phyloP scores from a whole-genome alignment of 1,140 invertebrate species.

The Drosophila malerkotliana region DNA sequence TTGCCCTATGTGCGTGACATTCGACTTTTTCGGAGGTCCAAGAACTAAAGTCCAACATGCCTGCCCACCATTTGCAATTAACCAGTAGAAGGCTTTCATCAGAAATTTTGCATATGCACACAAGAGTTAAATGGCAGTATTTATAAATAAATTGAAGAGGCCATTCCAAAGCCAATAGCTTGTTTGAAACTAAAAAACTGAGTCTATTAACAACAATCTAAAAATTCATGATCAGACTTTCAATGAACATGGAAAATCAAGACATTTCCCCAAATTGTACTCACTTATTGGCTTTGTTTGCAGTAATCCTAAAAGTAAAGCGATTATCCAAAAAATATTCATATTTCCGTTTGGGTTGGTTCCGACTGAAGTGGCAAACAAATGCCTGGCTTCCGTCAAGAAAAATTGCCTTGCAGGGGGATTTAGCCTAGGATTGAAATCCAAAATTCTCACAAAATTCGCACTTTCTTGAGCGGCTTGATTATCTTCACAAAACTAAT shows the following conservation, averaged over 20 bases:
- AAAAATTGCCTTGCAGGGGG: slow-evolving; percentile 2
- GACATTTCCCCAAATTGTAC: slow-evolving; percentile 32
- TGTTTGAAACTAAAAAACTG: not conserved
- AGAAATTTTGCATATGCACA: slow-evolving; percentile 61
- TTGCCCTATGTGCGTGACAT: slow-evolving; percentile 59
- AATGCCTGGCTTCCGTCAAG: not conserved
- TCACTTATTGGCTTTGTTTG: slow-evolving; percentile 77
- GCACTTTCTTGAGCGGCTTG: slow-evolving; percentile 30
- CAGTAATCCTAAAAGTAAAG: slow-evolving; percentile 81
- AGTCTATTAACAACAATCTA: not conserved
- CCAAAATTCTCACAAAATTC: slow-evolving; percentile 23
- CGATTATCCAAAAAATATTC: slow-evolving; percentile 82
- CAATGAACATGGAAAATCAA: not conserved
- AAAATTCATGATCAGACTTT: not conserved
- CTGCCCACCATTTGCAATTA: slow-evolving; percentile 63
- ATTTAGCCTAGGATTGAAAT: slow-evolving; percentile 17
- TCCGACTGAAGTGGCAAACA: slow-evolving; percentile 21
- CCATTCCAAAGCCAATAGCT: not conserved
- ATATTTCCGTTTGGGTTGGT: slow-evolving; percentile 60
- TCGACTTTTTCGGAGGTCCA: slow-evolving; percentile 40
- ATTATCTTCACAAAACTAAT: slow-evolving; percentile 70
- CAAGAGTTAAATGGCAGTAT: slow-evolving; percentile 32
- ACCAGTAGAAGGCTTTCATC: slow-evolving; percentile 23
- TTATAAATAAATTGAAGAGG: slow-evolving; percentile 28
- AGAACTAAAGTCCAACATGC: slow-evolving; percentile 23